phyloP scores from a whole-genome alignment of 1,140 invertebrate species.

The Bacillus rossius region DNA sequence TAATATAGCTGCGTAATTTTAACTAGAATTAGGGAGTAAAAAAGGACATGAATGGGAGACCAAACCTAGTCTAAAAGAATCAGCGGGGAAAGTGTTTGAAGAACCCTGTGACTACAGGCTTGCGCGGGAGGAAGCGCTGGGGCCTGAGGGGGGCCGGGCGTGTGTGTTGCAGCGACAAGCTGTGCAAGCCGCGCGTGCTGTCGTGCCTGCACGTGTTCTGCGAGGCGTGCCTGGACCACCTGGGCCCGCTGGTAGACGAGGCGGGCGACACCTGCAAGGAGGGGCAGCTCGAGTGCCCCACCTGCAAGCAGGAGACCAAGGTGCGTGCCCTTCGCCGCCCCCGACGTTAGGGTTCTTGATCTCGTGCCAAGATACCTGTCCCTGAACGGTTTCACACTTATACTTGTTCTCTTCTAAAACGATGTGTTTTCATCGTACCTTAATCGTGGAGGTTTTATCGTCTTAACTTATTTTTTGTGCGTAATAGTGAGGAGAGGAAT shows the following conservation, averaged over 20 bases:
- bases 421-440: no score
- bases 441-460: no score
- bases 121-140: no score
- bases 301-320: constrained; percentile 78
- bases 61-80: no score
- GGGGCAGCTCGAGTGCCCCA: constrained; percentile 54
- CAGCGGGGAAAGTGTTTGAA: no score
- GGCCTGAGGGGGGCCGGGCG: no score
- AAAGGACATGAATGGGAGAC: no score
- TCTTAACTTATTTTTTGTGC: not conserved
- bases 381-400: not conserved
- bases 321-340: constrained; percentile 37
- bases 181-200: constrained; percentile 75
- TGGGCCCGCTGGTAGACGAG: constrained; percentile 56
- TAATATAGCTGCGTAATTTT: no score
- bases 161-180: constrained; percentile 53
- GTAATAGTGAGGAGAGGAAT: not conserved
- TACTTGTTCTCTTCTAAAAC: no score
- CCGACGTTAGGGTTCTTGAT: not conserved
- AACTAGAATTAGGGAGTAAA: no score
- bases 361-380: not conserved
- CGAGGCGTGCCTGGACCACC: constrained; percentile 77
- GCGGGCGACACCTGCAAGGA: constrained; percentile 53
- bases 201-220: constrained; percentile 92
- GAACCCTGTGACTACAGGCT: no score